phyloP scores from a whole-genome alignment of 2,888 invertebrate species.

The Lepidonotus clava region DNA sequence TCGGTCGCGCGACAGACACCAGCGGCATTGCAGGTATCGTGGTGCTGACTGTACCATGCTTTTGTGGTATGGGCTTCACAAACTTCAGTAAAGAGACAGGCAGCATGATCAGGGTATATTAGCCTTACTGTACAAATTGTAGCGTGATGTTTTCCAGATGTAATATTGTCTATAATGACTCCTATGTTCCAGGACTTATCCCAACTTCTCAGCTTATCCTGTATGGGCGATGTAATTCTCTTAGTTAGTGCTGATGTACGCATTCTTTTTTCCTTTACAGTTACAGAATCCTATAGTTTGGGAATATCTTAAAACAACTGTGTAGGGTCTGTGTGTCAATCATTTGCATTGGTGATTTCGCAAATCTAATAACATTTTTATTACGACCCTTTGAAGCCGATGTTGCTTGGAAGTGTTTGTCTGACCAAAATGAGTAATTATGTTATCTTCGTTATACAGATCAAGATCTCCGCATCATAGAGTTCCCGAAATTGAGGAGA shows the following conservation, averaged over 20 bases:
- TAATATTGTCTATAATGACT: constrained; percentile 30
- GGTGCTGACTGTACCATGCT: constrained; percentile 42
- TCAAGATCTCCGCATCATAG: constrained; percentile 22
- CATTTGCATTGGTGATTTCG: too few relatives aligned
- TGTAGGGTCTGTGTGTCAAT: not conserved
- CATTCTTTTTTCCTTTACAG: constrained; percentile 29
- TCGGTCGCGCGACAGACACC: constrained; percentile 35
- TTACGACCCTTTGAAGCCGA: too few relatives aligned
- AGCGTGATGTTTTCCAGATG: not conserved
- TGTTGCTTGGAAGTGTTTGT: not conserved
- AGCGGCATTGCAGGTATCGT: constrained; percentile 45
- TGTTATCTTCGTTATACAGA: not conserved
- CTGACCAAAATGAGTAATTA: not conserved
- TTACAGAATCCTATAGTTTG: not conserved
- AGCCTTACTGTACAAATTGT: constrained; percentile 2
- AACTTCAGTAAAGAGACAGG: constrained; percentile 3
- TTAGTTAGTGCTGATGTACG: constrained; percentile 14
- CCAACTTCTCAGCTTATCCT: constrained; percentile 15
- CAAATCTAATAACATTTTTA: too few relatives aligned
- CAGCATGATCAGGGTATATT: not conserved
- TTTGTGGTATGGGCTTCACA: constrained; percentile 18
- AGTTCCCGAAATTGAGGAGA: constrained; percentile 71
- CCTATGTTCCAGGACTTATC: constrained; percentile 32
- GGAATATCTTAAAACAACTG: not conserved
- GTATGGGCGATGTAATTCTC: constrained; percentile 36